Base-by-base conservation (phyloP, 2,113 vertebrate species). In the Poecilia latipinna region DNA sequence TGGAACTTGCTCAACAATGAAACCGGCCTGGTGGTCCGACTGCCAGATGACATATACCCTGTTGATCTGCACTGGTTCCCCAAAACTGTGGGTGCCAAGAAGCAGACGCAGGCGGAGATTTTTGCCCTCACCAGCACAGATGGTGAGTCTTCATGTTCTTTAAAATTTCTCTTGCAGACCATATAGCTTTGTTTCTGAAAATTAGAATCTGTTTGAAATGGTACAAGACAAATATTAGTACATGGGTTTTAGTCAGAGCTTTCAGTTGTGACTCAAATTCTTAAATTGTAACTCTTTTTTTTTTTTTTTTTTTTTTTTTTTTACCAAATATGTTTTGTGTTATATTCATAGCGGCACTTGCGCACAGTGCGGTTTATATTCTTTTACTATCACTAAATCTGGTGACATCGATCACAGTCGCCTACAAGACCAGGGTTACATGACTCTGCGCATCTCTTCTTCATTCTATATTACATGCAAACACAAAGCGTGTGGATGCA, bases 71-170 rank as follows among this genome's bases (percentile, higher is more conserved):
- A 99, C 77, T 99, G 97, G 95, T 96, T 96, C 75, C 97, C 98
- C 44, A 96, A 96, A 91, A 95, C 92, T 10, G n/a, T 91, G 39
- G 94, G 94, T 39, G 93, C 93, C 32, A 99, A 97, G 94, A 99
- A 96, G 87, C 97, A 97, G 81, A 89, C 92, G 7, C 95, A 96
- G 70, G 91, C 96, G 0, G 98, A 99, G 80, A 95, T 89, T 75
- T 98, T 97, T 89, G 97, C 96, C 51, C 96, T 99, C 0, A 98
- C 96, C 35, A 98, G 97, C 92, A 97, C 97, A 79, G 97, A 99
- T 92, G 98, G 98, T 95, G 94, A 96, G 94, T 91, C 22, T 76
- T 10, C 37, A 26, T 79, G 33, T 57, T 72, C 11, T 75, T 17
- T 70, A 19, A 65, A 63, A 72, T 60, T 12, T 37, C 26, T 8